Evolutionary conservation across 2,888 invertebrate species (phyloP).

Genomic region (Sesia bembeciformis): DNA sequence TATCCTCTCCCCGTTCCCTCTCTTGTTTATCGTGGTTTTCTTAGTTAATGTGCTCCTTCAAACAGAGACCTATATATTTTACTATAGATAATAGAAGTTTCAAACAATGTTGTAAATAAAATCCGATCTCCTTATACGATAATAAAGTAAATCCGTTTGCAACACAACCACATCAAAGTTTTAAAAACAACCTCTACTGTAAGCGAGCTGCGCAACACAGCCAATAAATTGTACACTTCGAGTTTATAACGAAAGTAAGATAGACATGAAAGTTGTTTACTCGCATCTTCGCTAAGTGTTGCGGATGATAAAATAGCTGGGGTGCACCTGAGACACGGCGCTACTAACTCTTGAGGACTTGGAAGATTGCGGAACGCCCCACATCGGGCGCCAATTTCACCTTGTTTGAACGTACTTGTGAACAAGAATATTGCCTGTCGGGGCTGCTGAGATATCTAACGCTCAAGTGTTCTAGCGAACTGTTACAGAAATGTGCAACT

Average conservation of each 20-base stretch:
- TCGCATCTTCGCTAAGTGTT: constrained; percentile 49
- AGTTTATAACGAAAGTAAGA: constrained; percentile 44
- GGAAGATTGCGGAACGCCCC: constrained; percentile 27
- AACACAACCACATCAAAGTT: constrained; percentile 24
- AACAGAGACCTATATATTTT: constrained; percentile 5
- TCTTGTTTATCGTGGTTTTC: constrained; percentile 41
- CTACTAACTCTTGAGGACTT: constrained; percentile 35
- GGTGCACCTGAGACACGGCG: constrained; percentile 53
- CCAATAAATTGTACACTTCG: constrained; percentile 33
- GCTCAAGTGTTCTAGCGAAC: too few species aligned
- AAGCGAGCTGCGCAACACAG: constrained; percentile 19
- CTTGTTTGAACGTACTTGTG: constrained; percentile 39
- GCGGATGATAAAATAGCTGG: constrained; percentile 49
- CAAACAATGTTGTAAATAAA: constrained; percentile 3
- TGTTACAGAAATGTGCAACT: too few species aligned
- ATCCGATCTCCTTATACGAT: constrained; percentile 2
- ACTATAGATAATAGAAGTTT: constrained; percentile 2
- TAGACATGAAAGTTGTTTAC: constrained; percentile 48
- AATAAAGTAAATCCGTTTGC: constrained; percentile 9
- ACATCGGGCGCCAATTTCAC: constrained; percentile 42
- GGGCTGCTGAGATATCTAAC: background rate
- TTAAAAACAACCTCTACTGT: constrained; percentile 14
- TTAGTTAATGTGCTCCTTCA: constrained; percentile 29
- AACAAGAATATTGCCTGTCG: constrained; percentile 44
- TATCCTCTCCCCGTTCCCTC: constrained; percentile 23